phyloP scores from a whole-genome alignment of 2,113 vertebrate species.

The Mixornis gularis region DNA sequence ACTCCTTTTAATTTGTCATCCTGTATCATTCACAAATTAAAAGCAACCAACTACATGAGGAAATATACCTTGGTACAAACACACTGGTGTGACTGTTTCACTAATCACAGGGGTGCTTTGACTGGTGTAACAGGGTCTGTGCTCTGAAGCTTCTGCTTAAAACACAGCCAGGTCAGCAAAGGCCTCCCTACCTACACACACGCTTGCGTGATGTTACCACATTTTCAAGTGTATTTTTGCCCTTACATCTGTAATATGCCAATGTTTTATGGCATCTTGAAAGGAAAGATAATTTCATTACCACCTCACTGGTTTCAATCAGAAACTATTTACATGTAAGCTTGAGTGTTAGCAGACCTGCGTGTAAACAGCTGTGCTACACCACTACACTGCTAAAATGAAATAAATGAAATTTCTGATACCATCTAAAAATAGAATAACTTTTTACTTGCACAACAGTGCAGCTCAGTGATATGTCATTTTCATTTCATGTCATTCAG shows the following conservation, averaged over 20 bases:
- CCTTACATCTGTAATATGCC: background rate
- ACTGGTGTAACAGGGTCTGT: background rate
- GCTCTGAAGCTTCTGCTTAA: background rate
- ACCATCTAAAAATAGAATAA: background rate
- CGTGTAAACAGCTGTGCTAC: background rate
- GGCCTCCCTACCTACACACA: background rate
- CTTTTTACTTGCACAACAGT: background rate
- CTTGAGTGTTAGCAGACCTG: background rate
- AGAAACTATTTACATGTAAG: background rate
- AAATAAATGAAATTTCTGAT: background rate
- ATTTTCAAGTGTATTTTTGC: background rate
- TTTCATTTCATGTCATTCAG: background rate
- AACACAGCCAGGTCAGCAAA: background rate
- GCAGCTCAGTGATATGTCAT: background rate
- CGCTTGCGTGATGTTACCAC: background rate
- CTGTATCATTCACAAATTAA: background rate
- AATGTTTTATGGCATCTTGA: background rate
- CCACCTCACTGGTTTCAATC: background rate
- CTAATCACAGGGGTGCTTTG: background rate
- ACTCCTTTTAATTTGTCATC: background rate
- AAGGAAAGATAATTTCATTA: background rate
- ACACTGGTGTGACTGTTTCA: background rate
- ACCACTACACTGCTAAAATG: background rate
- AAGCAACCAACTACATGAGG: background rate
- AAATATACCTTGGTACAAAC: background rate